Evolutionary conservation across 2,888 invertebrate genomes (phyloP), one percentile per base, ranked within the genome.

Genomic region (Metellina segmentata): DNA sequence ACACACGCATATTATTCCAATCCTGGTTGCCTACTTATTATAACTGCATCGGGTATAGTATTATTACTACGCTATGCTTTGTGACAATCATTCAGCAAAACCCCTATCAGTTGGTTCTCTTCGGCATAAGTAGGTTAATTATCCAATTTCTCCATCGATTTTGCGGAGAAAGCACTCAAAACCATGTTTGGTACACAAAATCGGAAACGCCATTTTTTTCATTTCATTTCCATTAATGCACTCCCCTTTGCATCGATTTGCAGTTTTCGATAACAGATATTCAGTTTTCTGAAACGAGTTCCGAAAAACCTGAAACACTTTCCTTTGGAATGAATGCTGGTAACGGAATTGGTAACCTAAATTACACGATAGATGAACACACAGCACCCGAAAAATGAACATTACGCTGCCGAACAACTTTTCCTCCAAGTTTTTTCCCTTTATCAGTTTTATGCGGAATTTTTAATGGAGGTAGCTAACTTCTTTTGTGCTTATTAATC

Each of bases 191-290:
- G 13, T 53, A 61, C 85, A 75, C 74, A 85, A 19, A 69, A 75
- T 75, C 61, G 85, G 85, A 61, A 82, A 51, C 61, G 53, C 34
- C 16, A 11, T 53, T 72, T n/a, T 74, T 75, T 85, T 85, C 72
- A 52, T 34, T 19, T 7, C 20, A 61, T 85, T 74, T 74, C 74
- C 53, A 34, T 85, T 85, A 75, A 85, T 85, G 85, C 61, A 61
- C 48, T 52, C 34, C 13, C 19, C 9, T 34, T n/a, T 61, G 8
- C 74, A 74, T 51, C 74, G 74, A 74, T 78, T 85, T 75, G 52
- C 85, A 75, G 75, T 85, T 85, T 85, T 85, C 85, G 75, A 85
- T 85, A 85, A 85, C 85, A 85, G 85, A 85, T 85, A 85, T 85
- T 85, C 75, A 85, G 75, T 85, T 85, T 74, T 19, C 83, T n/a